A percentile compares a stretch with the other conserved stretches of the same genome.
phyloP scores from a whole-genome alignment of 2,113 vertebrate species.

The Suricata suricatta region DNA sequence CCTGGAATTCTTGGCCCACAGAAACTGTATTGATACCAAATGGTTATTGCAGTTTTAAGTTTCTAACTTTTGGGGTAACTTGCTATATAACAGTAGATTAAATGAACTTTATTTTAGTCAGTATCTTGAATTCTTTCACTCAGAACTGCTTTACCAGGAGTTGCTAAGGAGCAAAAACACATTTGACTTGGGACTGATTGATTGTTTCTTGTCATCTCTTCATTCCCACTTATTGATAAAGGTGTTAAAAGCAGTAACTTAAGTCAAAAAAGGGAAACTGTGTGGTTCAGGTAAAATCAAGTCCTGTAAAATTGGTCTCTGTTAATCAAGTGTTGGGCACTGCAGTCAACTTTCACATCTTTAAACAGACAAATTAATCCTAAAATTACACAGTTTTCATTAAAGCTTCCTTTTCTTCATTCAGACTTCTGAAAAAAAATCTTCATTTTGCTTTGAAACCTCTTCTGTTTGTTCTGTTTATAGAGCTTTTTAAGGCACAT shows the following conservation, averaged over 20 bases:
- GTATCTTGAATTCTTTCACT: not conserved
- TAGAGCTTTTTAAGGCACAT: not conserved
- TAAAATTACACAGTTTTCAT: not conserved
- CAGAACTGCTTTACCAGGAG: not conserved
- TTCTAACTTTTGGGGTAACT: not conserved
- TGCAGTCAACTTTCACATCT: not conserved
- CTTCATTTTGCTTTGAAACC: slow-evolving; percentile 5
- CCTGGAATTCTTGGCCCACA: not conserved
- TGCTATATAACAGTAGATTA: not conserved
- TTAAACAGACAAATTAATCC: not conserved
- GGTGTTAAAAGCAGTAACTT: slow-evolving; percentile 17
- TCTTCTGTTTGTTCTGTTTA: slow-evolving; percentile 28
- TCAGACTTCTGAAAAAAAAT: slow-evolving; percentile 42
- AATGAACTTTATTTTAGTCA: not conserved
- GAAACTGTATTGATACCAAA: not conserved
- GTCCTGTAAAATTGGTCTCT: not conserved
- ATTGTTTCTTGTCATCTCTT: not conserved
- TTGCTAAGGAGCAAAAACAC: not conserved
- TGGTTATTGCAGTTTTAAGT: not conserved
- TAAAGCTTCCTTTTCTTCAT: not conserved
- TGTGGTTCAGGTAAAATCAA: slow-evolving; percentile 23
- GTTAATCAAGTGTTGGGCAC: not conserved
- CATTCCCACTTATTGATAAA: not conserved
- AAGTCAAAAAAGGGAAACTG: not conserved
- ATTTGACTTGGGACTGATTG: not conserved